A percentile compares a stretch with the other conserved stretches of the same genome.
Conservation (phyloP, 2,797 vertebrate species). For the Microctenopoma stevenorrisi region DNA sequence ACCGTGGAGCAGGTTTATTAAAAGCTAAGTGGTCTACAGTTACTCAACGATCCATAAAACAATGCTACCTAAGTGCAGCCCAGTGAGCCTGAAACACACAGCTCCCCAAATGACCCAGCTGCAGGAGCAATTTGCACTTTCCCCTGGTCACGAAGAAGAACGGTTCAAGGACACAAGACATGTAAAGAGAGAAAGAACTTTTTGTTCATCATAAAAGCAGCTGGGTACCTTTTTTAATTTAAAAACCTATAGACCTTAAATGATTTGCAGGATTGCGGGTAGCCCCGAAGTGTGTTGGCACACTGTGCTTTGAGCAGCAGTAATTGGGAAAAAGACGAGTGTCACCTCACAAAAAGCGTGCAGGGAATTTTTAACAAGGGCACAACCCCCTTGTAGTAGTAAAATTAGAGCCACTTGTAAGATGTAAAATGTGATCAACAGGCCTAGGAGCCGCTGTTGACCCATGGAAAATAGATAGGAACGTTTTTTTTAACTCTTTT, state of each 20-base stretch:
- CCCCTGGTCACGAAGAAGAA: conserved; percentile 75
- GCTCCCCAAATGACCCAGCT: conserved; percentile 74
- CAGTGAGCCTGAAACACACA: conserved; percentile 59
- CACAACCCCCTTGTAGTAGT: conserved; percentile 64
- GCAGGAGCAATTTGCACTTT: conserved; percentile 76
- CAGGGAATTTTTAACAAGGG: conserved; percentile 75
- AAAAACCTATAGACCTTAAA: conserved; percentile 78
- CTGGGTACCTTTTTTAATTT: conserved; percentile 79
- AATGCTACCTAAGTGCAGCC: conserved; percentile 67
- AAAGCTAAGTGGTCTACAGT: conserved; percentile 71
- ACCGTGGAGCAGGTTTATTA: conserved; percentile 60
- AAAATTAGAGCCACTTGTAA: conserved; percentile 76
- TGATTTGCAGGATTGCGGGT: conserved; percentile 80
- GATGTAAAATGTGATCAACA: conserved; percentile 57
- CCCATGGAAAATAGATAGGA: conserved; percentile 42
- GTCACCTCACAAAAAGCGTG: conserved; percentile 78
- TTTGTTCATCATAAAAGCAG: conserved; percentile 67
- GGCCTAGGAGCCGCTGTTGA: conserved; percentile 46
- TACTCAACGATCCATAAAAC: conserved; percentile 79
- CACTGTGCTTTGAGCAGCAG: conserved; percentile 69
- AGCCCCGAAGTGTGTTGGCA: conserved; percentile 62
- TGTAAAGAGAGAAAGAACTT: conserved; percentile 76
- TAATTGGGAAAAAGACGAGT: conserved; percentile 83
- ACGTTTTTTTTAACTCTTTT: conserved; percentile 26
- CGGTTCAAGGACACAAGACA: conserved; percentile 74